Conservation (phyloP, 2,888 invertebrate genomes). For the Sesia bembeciformis region DNA sequence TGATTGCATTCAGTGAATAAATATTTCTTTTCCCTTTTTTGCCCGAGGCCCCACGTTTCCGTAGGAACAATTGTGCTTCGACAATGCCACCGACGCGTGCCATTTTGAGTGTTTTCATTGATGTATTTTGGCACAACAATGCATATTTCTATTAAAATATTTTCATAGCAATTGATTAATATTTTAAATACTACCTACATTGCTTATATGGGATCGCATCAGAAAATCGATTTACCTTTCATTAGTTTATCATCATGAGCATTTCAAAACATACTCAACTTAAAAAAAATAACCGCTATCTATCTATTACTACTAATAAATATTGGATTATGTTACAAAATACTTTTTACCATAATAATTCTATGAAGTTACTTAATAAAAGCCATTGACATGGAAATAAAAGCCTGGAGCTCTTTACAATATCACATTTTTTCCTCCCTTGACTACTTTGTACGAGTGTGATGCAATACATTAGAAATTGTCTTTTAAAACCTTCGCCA, state of each 20-base stretch:
- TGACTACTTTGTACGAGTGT: constrained; percentile 28
- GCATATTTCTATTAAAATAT: too few relatives aligned
- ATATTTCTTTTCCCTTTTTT: constrained; percentile 46
- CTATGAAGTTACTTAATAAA: constrained; percentile 14
- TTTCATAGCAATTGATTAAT: too few relatives aligned
- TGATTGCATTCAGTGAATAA: constrained; percentile 54
- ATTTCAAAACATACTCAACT: too few relatives aligned
- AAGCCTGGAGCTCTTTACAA: constrained; percentile 27
- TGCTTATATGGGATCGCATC: too few relatives aligned
- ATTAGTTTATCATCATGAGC: too few relatives aligned
- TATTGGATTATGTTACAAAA: too few relatives aligned
- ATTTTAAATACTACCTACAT: too few relatives aligned
- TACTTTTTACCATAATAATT: neutral
- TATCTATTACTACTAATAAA: too few relatives aligned
- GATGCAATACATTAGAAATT: constrained; percentile 47
- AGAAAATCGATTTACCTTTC: too few relatives aligned
- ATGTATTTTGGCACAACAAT: constrained; percentile 7
- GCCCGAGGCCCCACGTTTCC: constrained; percentile 10
- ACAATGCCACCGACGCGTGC: constrained; percentile 39
- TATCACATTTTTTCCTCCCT: constrained; percentile 34
- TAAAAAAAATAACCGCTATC: too few relatives aligned
- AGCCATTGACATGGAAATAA: constrained; percentile 8
- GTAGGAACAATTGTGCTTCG: neutral
- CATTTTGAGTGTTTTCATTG: constrained; percentile 55
- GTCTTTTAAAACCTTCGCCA: constrained; percentile 53